Evolutionary conservation across 2,888 invertebrate species (phyloP), one percentile per base, ranked within the genome.

Genomic region (Neocrepidodera transversa): DNA sequence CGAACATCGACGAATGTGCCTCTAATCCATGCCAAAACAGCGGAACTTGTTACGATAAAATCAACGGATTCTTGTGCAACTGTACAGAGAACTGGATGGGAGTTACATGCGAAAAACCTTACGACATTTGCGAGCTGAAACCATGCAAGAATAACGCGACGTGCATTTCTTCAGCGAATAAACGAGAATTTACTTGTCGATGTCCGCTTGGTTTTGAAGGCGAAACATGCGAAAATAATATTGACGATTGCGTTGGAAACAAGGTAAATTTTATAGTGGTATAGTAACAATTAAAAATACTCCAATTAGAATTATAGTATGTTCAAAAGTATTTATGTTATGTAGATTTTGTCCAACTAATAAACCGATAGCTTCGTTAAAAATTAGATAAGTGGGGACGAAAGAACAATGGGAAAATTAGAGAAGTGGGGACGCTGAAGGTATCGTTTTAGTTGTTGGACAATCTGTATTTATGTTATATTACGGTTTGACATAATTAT

Each of bases 181-280:
- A 77, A 42, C 79, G 78, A 2, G 83, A 83, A 35, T 86, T 81
- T 70, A 76, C 80, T 14, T 91, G 91, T 81, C 82, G 84, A 58
- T 90, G 91, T 76, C 80, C 81, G 11, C 76, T 81, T 42, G 90
- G 90, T 26, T 90, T 84, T 80, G 84, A 85, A 66, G 91, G 91
- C 17, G 61, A 65, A 30, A 66, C 78, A 13, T 91, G 91, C 79
- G 88, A 90, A 68, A 77, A 78, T 60, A 83, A 87, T 71, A 82
- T 85, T 16, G 86, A 90, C 78, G 89, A 91, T 70, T 89, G 90
- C 75, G 61, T 78, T n/a, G 81, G 79, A 48, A 79, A 81, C 11
- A 73, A 74, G 63, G 63, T 63, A 54, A 23, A n/a, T 23, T 20
- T 26, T 10, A 38, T 23, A 8, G n/a, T n/a, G n/a, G n/a, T n/a